Base-by-base conservation (phyloP, 23 tunicate genomes). In the Diplosoma virens region DNA sequence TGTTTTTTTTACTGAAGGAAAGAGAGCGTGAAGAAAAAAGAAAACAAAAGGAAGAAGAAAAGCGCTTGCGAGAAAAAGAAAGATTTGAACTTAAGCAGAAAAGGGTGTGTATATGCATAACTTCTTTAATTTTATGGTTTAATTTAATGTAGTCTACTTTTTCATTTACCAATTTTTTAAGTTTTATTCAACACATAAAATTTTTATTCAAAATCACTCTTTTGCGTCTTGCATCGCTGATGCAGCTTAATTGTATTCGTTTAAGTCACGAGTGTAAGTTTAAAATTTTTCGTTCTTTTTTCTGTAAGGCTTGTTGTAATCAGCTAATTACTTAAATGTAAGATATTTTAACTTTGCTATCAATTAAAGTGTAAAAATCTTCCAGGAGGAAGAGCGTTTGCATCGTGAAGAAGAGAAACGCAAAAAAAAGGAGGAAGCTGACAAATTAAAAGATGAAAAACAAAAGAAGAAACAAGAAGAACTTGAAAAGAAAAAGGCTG, bases 351-450 rank as follows among this genome's bases (percentile, higher is more conserved):
- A n/a, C n/a, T n/a, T n/a, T n/a, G n/a, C n/a, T n/a, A n/a, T n/a
- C n/a, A n/a, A n/a, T n/a, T n/a, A n/a, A n/a, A n/a, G n/a, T n/a
- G n/a, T n/a, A n/a, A n/a, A n/a, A n/a, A 16, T 27, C 36, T 37
- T 82, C 11, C 48, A 89, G 96, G 96, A 89, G 22, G 96, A 89
- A 63, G 96, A 82, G 65, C 86, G 77, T 31, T 33, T 63, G 4
- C 85, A 77, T 27, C 87, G 79, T 25, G 97, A 90, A 55, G 97
- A 84, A 47, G 97, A 90, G 36, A 78, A 77, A 63, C 65, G 67
- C 67, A 79, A 79, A 47, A 84, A 79, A 64, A 79, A 58, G 34
- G 90, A 84, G 35, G 97, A 90, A 67, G 59, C 46, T 37, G 97
- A 90, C n/a, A 37, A 59, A 17, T 46, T 79, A 14, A 84, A 79